Evolutionary conservation across 2,113 vertebrate species (phyloP), one percentile per base, ranked within the genome.

Genomic region (Syngnathus scovelli): DNA sequence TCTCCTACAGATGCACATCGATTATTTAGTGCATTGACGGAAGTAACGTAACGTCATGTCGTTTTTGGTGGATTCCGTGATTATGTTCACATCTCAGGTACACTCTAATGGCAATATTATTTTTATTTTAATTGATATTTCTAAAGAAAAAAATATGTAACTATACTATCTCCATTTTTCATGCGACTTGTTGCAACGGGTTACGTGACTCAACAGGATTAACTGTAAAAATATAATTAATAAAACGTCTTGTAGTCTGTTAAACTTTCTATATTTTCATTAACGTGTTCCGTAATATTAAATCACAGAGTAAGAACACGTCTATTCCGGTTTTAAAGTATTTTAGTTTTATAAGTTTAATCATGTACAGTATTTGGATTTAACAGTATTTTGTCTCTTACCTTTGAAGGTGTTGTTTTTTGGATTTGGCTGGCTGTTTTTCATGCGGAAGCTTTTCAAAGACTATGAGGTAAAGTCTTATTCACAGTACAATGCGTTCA

Each of bases 381-480:
- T 48, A 59, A 59, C 33, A 37, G 3, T 18, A 36, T 59, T 39
- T 64, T 48, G 56, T 64, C 13, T 48, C 23, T 21, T n/a, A 5
- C 36, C 8, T 46, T 66, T 0, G 9, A 88, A 99, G 97, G 92
- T 98, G 77, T 84, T 98, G 61, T 99, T 98, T 88, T 99, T 99
- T 85, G 97, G 96, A 44, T 99, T 98, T 72, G 96, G 96, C 3
- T 99, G 97, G 97, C 89, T 98, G 7, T 99, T 99, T 86, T 98
- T 98, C 73, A 98, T 99, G 97, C 85, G 94, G 2, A 93, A 93
- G 21, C 90, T 99, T 41, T 99, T 99, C 88, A 98, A 98, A 85
- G 94, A 99, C 85, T 99, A 99, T 65, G 97, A 99, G 95, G 96
- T 98, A 64, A 46, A 16, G 27, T 58, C 12, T 36, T 36, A 3